phyloP scores from a whole-genome alignment of 2,888 invertebrate genomes.

The Rhagonycha fulva region DNA sequence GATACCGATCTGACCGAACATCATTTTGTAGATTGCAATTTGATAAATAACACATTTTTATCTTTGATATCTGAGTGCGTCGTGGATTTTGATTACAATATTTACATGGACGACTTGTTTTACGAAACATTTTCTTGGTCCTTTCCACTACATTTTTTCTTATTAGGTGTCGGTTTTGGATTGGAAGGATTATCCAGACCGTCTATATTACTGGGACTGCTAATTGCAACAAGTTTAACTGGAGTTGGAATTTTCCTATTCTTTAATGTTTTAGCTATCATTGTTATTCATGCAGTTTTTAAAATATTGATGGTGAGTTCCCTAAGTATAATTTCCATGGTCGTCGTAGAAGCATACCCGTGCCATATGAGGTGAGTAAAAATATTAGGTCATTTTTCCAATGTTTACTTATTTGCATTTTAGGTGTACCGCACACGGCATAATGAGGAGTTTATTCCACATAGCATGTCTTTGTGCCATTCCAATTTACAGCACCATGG shows the following conservation, averaged over 20 bases:
- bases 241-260: conserved; percentile 61
- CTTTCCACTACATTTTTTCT: conserved; percentile 56
- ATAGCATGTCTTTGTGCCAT: conserved; percentile 59
- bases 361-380: conserved; percentile 61
- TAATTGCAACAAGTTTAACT: conserved; percentile 54
- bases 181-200: conserved; percentile 47
- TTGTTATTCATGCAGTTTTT: conserved; percentile 53
- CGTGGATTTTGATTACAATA: conserved; percentile 61
- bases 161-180: conserved; percentile 52
- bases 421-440: conserved; percentile 64
- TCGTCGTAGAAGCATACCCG: conserved; percentile 61
- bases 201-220: conserved; percentile 45
- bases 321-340: conserved; percentile 57
- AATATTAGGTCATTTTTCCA: background rate
- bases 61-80: conserved; percentile 52
- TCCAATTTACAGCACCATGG: conserved; percentile 51
- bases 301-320: conserved; percentile 57
- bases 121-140: conserved; percentile 51
- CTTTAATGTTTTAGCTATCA: conserved; percentile 51
- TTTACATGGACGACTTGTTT: conserved; percentile 59
- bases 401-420: conserved; percentile 31
- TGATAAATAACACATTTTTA: conserved; percentile 60
- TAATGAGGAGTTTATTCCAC: conserved; percentile 59
- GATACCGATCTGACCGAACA: conserved; percentile 67
- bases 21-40: conserved; percentile 64